Evolutionary conservation across 2,797 vertebrate genomes (phyloP).

Genomic region (Sus cebifrons): DNA sequence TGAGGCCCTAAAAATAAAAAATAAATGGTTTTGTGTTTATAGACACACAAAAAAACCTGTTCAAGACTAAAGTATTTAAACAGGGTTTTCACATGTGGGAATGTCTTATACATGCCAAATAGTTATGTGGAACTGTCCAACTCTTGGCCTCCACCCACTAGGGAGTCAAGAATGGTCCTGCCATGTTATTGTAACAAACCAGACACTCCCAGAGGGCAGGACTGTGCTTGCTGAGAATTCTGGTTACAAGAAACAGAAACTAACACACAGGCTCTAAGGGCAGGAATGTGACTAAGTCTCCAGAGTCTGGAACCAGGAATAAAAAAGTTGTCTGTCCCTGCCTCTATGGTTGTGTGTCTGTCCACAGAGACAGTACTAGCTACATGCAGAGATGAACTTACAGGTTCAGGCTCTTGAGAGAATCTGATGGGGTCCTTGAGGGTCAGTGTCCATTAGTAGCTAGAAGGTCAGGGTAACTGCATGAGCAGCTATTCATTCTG

Average conservation of each 20-base stretch:
- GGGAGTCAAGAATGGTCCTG: background rate
- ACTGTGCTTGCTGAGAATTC: background rate
- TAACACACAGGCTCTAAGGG: background rate
- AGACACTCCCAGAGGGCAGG: background rate
- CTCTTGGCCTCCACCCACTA: background rate
- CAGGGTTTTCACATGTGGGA: background rate
- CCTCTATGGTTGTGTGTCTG: background rate
- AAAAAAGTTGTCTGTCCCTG: background rate
- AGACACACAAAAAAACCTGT: background rate
- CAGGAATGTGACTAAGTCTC: background rate
- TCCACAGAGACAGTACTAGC: background rate
- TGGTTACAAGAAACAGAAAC: background rate
- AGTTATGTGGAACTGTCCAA: background rate
- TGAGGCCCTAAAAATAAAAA: too few relatives aligned
- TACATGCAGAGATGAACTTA: background rate
- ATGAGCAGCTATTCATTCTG: background rate
- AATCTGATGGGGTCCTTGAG: background rate
- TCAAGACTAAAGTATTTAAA: slow-evolving; percentile 21
- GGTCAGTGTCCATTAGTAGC: background rate
- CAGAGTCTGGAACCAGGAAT: background rate
- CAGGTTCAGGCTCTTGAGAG: background rate
- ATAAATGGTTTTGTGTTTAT: slow-evolving; percentile 46
- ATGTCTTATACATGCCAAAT: background rate
- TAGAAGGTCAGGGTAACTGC: background rate
- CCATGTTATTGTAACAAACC: background rate